phyloP scores from a whole-genome alignment of 64 coral and sea anemone genomes.

The Trachythela sp. region DNA sequence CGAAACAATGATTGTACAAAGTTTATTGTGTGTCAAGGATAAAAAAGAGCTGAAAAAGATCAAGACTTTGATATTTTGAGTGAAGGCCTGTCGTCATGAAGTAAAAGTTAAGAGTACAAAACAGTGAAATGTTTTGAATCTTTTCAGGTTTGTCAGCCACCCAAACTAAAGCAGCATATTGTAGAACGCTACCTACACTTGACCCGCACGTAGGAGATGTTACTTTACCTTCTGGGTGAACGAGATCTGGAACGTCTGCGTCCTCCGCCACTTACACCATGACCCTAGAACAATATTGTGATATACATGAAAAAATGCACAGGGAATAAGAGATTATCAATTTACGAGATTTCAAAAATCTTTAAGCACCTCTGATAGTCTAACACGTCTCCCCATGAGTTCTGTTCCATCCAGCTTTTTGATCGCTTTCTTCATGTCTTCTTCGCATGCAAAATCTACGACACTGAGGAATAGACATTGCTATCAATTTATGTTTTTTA shows the following conservation, averaged over 20 bases:
- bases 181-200: too few relatives aligned
- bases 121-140: too few relatives aligned
- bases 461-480: constrained; percentile 42
- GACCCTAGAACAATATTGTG: not conserved
- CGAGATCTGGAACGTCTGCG: constrained; percentile 59
- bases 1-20: not conserved
- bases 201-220: not conserved
- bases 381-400: constrained; percentile 74
- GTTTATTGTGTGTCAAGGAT: too few relatives aligned
- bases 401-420: constrained; percentile 93
- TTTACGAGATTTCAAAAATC: not conserved
- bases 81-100: too few relatives aligned
- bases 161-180: too few relatives aligned
- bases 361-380: constrained; percentile 70
- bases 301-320: not conserved
- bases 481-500: not conserved
- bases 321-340: not conserved
- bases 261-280: not conserved
- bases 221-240: constrained; percentile 48
- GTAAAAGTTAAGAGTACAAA: too few relatives aligned
- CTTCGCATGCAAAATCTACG: constrained; percentile 81
- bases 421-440: constrained; percentile 82
- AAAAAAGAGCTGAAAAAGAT: too few relatives aligned
- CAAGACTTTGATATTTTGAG: too few relatives aligned
- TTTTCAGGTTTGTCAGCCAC: too few relatives aligned